Evolutionary conservation across 2,113 vertebrate genomes (phyloP), one percentile per base, ranked within the genome.

Genomic region (Dicrurus megarhynchus): DNA sequence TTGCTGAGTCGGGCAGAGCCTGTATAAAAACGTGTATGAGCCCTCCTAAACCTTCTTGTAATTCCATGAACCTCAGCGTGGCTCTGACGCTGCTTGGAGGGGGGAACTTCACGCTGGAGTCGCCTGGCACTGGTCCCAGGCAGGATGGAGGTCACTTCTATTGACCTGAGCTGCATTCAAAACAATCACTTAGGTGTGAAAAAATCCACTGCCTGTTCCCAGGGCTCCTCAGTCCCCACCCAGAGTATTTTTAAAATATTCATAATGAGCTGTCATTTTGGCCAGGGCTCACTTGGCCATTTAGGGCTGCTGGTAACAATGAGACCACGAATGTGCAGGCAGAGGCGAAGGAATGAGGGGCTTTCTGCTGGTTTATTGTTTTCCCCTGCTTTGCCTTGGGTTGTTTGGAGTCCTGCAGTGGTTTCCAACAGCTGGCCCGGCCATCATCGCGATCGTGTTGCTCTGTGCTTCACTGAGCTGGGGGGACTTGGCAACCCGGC

Each of bases 401-500:
- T 80, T 97, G 92, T 96, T 97, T 97, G 96, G 89, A 95, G 94
- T 52, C 56, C 91, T 89, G 85, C 73, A 90, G 95, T 79, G 93
- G 90, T 97, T 95, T 92, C 95, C 65, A 86, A 82, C 97, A 98
- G 97, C 98, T 98, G 97, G 95, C 84, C 81, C 65, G 19, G 84
- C 74, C 73, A 95, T 96, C 91, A 59, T 88, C 96, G 88, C 0
- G 61, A 80, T 96, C 53, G 3, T 92, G 85, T 96, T 96, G 94
- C 95, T 96, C 39, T 87, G 64, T 35, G 93, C 88, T 94, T 23
- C 32, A 4, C 44, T 10, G 95, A 89, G 84, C 68, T 30, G 42
- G 77, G 84, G 82, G 84, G 70, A 83, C 87, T 97, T 97, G 96
- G 98, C 97, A 95, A 18, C 33, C 53, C 44, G 0, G 67, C 84